Evolutionary conservation across 1,140 invertebrate genomes (phyloP), one percentile per base, ranked within the genome.

Genomic region (Eubasilissa regina): DNA sequence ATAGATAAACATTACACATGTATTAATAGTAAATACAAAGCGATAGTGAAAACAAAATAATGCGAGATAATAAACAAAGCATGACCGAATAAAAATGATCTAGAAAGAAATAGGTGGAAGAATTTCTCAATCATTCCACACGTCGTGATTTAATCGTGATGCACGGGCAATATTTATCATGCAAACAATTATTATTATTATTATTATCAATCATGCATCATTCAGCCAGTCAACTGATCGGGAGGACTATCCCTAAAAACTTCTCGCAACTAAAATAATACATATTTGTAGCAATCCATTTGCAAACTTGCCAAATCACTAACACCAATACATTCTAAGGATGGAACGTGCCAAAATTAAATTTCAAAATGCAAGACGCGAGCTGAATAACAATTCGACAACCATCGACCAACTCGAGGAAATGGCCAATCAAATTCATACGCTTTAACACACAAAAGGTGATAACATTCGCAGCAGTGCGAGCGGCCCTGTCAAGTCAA

Each of bases 361-460:
- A 35, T 35, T 35, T 35, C 25, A 35, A 35, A 35, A 35, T 35
- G 25, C 25, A 35, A 35, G 25, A 3, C 25, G 25, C 25, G 25
- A 1, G 25, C 25, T 35, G 25, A 35, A 35, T 35, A 35, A 35
- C 25, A 35, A 35, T 35, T 6, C 25, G 6, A 35, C 25, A 6
- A 3, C 25, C 25, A 35, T 35, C 25, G 25, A 35, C 53, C n/a
- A 17, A 43, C n/a, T 15, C 21, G 62, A 66, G 62, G 45, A 72
- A 53, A 72, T 51, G 25, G 45, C 45, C 68, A 72, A 72, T 72
- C 48, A 72, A 51, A 53, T 72, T 72, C 68, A 72, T 13, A 72
- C 68, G 19, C 45, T 53, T 72, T 51, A 47, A 72, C 10, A 43
- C 47, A 53, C 68, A 53, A 53, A 72, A 72, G 19, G 45, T 12